Percentiles rank a stretch among this genome's conserved stretches.
Conservation (phyloP, 2,888 invertebrate species). For the Halocaridina rubra region DNA sequence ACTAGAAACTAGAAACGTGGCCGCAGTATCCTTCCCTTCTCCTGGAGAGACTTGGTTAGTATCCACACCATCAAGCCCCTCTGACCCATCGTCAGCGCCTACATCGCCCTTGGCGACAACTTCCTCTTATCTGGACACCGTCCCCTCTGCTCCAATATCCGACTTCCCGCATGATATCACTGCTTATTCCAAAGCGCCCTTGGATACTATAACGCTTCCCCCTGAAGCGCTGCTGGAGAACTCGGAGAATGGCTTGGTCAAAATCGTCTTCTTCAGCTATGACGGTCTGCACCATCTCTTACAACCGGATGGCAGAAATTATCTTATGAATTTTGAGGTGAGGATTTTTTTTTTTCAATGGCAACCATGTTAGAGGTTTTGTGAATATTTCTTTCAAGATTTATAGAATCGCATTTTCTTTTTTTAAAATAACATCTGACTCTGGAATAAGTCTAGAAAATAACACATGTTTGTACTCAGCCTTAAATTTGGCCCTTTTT, state of each 20-base stretch:
- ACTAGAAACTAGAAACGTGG: slow-evolving; percentile 58
- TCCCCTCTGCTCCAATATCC: neutral
- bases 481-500: no score
- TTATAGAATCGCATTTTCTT: no score
- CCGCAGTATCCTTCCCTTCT: slow-evolving; percentile 56
- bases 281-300: slow-evolving; percentile 61
- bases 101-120: neutral
- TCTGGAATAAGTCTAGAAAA: no score
- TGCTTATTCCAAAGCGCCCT: slow-evolving; percentile 15
- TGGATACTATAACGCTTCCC: slow-evolving; percentile 60
- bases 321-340: slow-evolving; percentile 56
- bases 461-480: no score
- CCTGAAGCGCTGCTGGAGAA: slow-evolving; percentile 64
- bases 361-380: no score
- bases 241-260: slow-evolving; percentile 78
- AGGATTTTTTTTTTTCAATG: no score
- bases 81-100: slow-evolving; percentile 18
- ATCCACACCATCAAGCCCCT: neutral
- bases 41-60: slow-evolving; percentile 52
- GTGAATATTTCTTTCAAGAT: no score
- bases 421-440: no score
- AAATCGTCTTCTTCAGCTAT: slow-evolving; percentile 90
- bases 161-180: slow-evolving; percentile 11
- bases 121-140: slow-evolving; percentile 15
- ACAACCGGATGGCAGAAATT: slow-evolving; percentile 47